Evolutionary conservation across 2,113 vertebrate species (phyloP).

Genomic region (Rana temporaria): DNA sequence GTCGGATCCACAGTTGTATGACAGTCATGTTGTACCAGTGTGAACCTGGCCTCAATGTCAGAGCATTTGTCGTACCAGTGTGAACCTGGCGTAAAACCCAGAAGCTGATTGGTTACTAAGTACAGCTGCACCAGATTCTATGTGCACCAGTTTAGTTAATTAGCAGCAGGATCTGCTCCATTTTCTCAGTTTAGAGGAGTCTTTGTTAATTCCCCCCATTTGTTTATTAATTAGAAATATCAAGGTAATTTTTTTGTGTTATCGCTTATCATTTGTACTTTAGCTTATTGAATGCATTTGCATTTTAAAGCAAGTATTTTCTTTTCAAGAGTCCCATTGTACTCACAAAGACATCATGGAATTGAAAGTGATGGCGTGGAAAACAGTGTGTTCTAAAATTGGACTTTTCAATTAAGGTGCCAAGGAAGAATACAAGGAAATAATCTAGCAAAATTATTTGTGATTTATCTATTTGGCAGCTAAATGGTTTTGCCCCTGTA

Average conservation of each 20-base stretch:
- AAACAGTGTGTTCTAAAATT: conserved; percentile 41
- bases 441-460: conserved; percentile 42
- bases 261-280: conserved; percentile 19
- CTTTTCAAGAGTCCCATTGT: background rate
- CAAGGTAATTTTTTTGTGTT: background rate
- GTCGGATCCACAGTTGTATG: too few relatives aligned
- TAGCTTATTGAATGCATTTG: conserved; percentile 11
- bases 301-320: conserved; percentile 12
- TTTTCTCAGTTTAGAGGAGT: too few relatives aligned
- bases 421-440: conserved; percentile 30
- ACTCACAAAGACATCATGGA: conserved; percentile 34
- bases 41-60: too few relatives aligned
- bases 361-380: conserved; percentile 43
- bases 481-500: conserved; percentile 24
- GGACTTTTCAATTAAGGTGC: conserved; percentile 34
- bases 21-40: too few relatives aligned
- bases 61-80: too few relatives aligned
- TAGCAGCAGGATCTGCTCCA: too few relatives aligned
- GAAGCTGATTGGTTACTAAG: too few relatives aligned
- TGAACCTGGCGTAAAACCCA: too few relatives aligned
- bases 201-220: conserved; percentile 20
- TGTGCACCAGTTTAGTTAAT: too few relatives aligned
- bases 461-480: conserved; percentile 34
- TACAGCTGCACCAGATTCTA: too few relatives aligned
- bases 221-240: conserved; percentile 27